phyloP scores from a whole-genome alignment of 2,888 invertebrate genomes.

The Deladenus siricidicola region DNA sequence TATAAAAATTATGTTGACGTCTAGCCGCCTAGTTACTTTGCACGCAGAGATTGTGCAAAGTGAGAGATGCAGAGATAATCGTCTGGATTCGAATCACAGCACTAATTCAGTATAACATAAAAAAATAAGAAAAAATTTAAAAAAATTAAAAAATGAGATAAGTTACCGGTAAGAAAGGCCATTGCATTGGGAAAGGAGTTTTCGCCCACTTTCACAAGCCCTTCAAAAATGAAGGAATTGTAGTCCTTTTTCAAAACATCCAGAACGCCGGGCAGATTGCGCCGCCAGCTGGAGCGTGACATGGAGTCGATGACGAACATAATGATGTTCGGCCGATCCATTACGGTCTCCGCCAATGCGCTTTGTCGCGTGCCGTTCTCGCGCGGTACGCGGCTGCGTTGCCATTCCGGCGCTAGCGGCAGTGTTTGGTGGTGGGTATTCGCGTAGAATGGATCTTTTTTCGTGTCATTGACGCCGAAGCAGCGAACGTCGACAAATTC shows the following conservation, averaged over 20 bases:
- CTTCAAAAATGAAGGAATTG: slow-evolving; percentile 29
- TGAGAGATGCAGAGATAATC: too few relatives aligned
- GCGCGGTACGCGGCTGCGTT: too few relatives aligned
- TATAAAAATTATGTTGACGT: not conserved
- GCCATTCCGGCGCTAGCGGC: not conserved
- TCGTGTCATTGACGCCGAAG: too few relatives aligned
- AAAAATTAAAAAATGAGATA: not conserved
- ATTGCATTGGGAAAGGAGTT: slow-evolving; percentile 55
- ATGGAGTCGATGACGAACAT: slow-evolving; percentile 56
- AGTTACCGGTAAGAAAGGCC: slow-evolving; percentile 52
- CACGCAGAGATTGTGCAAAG: too few relatives aligned
- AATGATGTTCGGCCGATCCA: slow-evolving; percentile 48
- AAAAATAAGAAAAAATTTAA: too few relatives aligned
- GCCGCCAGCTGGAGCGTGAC: slow-evolving; percentile 53
- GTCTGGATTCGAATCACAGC: too few relatives aligned
- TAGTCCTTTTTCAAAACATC: slow-evolving; percentile 41
- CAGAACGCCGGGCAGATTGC: slow-evolving; percentile 52
- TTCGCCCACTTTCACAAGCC: slow-evolving; percentile 56
- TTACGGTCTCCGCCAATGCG: too few relatives aligned
- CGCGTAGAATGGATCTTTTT: too few relatives aligned
- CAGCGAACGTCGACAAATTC: slow-evolving; percentile 45
- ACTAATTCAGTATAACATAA: not conserved
- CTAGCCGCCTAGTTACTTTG: too few relatives aligned
- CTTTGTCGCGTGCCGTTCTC: too few relatives aligned
- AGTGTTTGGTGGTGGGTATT: not conserved